Base-by-base conservation (phyloP, 2,797 vertebrate genomes). In the Astyanax mexicanus region DNA sequence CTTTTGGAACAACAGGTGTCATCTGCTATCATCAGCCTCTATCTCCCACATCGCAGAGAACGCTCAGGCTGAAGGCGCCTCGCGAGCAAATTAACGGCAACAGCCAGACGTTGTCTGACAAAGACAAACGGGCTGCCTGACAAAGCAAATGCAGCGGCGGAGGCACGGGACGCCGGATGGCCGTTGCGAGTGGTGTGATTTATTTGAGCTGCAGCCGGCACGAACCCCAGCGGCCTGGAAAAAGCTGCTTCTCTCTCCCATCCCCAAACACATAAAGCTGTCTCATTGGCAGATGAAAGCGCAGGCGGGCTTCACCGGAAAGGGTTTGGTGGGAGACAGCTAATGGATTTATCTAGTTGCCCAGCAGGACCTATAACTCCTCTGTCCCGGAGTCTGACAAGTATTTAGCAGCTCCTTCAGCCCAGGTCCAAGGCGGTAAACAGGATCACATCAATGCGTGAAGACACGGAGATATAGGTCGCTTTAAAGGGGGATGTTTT, bases 171-270 rank as follows among this genome's bases (percentile, higher is more conserved):
- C 23, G 73, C 72, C 58, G 42, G 49, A 76, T 61, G 62, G 62
- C 71, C 47, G 29, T 27, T 69, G 47, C 11, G 42, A 65, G n/a
- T 40, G 27, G 1, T 35, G 37, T 79, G 89, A 92, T 91, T 92
- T 91, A 91, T 92, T 88, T 85, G 84, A 83, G 78, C 78, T 69
- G 74, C 86, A 79, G 80, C 86, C 86, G 86, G 90, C 88, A 89
- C 80, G 52, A 79, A 87, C 84, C 82, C 82, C 85, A 88, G 83
- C n/a, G 17, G 84, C 85, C 79, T 78, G 86, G 84, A 52, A 90
- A 91, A 90, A 83, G 85, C 86, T 86, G 85, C 72, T 40, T 62
- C 15, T 64, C 62, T 60, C 58, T 42, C n/a, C 29, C 17, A 32
- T 54, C 69, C 66, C 68, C 77, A 87, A 88, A 89, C 69, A 86